phyloP scores from a whole-genome alignment of 1,140 invertebrate species.

The Magallana gigas region DNA sequence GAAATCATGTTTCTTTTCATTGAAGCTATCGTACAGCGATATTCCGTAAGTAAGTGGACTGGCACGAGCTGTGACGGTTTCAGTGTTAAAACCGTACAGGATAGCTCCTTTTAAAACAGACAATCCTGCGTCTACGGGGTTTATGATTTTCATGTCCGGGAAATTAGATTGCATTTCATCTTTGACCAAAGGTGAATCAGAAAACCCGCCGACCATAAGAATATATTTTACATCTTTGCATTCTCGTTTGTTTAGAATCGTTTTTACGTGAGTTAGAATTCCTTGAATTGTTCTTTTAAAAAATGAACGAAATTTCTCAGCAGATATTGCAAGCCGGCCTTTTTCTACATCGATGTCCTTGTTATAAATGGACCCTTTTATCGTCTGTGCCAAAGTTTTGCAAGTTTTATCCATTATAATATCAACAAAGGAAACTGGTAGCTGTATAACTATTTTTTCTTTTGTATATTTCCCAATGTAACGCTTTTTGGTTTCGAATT shows the following conservation, averaged over 20 bases:
- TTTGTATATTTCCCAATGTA: background rate
- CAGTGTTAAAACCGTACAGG: background rate
- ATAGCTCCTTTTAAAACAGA: background rate
- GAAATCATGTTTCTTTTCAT: background rate
- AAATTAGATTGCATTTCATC: background rate
- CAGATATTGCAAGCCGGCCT: background rate
- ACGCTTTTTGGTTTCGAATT: background rate
- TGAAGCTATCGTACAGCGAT: background rate
- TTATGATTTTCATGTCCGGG: background rate
- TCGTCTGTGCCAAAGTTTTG: background rate
- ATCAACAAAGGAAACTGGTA: background rate
- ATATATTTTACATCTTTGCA: constrained; percentile 8
- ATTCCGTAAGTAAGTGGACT: constrained; percentile 11
- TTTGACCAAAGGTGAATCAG: background rate
- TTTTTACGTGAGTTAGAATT: background rate
- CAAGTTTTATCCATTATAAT: no score
- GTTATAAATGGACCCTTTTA: background rate
- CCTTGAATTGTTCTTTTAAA: background rate
- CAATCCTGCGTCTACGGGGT: background rate
- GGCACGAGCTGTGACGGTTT: background rate
- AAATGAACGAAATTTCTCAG: background rate
- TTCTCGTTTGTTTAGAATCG: background rate
- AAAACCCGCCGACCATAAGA: constrained; percentile 28
- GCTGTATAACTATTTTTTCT: background rate
- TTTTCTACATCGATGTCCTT: background rate